These are phyloP conservation scores for Andrena haemorrhoa DNA, from an alignment of 2,888 invertebrate genomes.

Conservation along the genomic window DNA sequence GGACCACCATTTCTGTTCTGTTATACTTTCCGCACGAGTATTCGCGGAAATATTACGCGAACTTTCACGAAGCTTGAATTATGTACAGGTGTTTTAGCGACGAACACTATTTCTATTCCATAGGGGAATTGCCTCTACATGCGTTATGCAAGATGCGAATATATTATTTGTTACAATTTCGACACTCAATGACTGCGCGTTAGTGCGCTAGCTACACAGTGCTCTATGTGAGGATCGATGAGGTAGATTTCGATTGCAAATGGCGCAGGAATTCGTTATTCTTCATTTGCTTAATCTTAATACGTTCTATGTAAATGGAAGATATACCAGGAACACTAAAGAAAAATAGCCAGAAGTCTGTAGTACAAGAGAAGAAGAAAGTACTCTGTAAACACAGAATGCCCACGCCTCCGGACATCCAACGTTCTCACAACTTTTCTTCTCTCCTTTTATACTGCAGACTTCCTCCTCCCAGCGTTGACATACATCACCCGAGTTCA, in stretches of 20 bases:
- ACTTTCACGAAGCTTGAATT: neutral
- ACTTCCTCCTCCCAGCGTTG: too few relatives aligned
- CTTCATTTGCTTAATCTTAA: conserved; percentile 4
- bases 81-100: neutral
- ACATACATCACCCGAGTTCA: too few relatives aligned
- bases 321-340: too few relatives aligned
- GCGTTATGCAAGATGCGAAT: neutral
- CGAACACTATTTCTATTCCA: neutral
- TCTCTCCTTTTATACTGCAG: too few relatives aligned
- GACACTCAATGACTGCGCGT: neutral
- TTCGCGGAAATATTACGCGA: neutral
- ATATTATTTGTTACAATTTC: conserved; percentile 25
- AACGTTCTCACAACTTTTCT: neutral
- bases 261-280: conserved; percentile 7
- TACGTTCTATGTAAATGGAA: neutral
- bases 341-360: too few relatives aligned
- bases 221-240: neutral
- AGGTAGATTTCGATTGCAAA: conserved; percentile 33
- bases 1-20: too few relatives aligned
- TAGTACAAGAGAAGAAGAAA: neutral
- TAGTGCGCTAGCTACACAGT: neutral
- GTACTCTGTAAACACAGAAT: neutral
- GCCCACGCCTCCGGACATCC: neutral
- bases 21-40: neutral
- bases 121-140: neutral